These are phyloP conservation scores for Cryptocephalus primarius DNA, from an alignment of 2,888 invertebrate species.

Conservation along the genomic window DNA sequence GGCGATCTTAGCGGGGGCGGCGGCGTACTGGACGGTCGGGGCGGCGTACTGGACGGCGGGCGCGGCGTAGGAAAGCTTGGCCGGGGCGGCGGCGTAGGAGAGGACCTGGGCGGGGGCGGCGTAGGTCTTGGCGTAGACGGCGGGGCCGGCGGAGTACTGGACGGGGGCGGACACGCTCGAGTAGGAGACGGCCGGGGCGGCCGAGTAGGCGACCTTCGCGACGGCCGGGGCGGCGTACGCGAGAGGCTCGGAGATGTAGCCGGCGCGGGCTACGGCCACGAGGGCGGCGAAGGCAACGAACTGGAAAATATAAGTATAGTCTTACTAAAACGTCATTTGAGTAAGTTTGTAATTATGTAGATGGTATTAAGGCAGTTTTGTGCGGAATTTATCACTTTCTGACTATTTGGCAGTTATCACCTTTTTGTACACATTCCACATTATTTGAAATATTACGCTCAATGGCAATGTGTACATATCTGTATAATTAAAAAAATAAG, in stretches of 20 bases:
- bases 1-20: conserved; percentile 26
- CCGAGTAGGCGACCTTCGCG: background rate
- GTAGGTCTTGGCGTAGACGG: conserved; percentile 29
- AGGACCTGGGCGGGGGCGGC: conserved; percentile 9
- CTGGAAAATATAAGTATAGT: conserved; percentile 8
- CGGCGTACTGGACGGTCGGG: conserved; percentile 21
- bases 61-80: conserved; percentile 1
- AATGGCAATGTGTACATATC: too few species aligned
- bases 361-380: too few species aligned
- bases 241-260: conserved; percentile 7
- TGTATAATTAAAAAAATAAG: too few species aligned
- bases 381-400: too few species aligned
- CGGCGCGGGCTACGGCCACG: conserved; percentile 20
- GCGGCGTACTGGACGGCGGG: conserved; percentile 13
- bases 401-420: too few species aligned
- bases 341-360: too few species aligned
- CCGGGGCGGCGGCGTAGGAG: background rate
- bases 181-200: conserved; percentile 31
- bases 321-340: too few species aligned
- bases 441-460: too few species aligned
- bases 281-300: conserved; percentile 20
- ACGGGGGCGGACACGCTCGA: conserved; percentile 34
- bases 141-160: conserved; percentile 17
- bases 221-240: conserved; percentile 2
- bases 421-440: too few species aligned